Conservation (phyloP, 2,113 vertebrate species). For the Apus apus region DNA sequence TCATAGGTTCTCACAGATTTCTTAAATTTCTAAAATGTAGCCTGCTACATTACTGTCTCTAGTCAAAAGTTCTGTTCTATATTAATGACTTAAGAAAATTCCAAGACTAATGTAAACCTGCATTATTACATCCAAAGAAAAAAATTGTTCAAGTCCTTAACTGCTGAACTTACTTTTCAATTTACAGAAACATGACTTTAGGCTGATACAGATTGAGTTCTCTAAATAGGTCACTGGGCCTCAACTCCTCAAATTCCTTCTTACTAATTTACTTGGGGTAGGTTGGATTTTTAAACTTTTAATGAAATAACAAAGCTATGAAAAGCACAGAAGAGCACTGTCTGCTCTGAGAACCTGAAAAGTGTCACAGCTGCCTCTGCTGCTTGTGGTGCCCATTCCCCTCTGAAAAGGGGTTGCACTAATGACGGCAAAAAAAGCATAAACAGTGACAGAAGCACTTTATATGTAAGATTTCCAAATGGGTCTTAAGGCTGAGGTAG, state of each 20-base stretch:
- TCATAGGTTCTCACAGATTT: neutral
- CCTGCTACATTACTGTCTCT: neutral
- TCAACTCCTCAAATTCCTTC: slow-evolving; percentile 31
- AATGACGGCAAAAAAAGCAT: neutral
- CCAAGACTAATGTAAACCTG: neutral
- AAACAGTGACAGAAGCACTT: neutral
- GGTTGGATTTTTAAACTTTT: neutral
- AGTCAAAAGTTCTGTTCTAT: neutral
- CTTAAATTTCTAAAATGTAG: neutral
- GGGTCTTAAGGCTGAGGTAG: neutral
- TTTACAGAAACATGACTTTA: neutral
- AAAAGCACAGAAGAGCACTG: neutral
- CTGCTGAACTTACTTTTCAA: neutral
- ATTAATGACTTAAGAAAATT: neutral
- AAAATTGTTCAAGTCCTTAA: neutral
- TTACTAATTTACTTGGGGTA: neutral
- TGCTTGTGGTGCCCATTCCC: neutral
- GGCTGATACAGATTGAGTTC: neutral
- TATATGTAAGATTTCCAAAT: neutral
- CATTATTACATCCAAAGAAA: slow-evolving; percentile 13
- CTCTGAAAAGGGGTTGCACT: neutral
- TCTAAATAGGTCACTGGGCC: neutral
- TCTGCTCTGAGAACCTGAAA: neutral
- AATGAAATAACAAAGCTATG: neutral
- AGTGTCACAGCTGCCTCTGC: neutral